A percentile compares a stretch with the other conserved stretches of the same genome.
phyloP scores from a whole-genome alignment of 2,113 vertebrate genomes.

The Amblyornis subalaris region DNA sequence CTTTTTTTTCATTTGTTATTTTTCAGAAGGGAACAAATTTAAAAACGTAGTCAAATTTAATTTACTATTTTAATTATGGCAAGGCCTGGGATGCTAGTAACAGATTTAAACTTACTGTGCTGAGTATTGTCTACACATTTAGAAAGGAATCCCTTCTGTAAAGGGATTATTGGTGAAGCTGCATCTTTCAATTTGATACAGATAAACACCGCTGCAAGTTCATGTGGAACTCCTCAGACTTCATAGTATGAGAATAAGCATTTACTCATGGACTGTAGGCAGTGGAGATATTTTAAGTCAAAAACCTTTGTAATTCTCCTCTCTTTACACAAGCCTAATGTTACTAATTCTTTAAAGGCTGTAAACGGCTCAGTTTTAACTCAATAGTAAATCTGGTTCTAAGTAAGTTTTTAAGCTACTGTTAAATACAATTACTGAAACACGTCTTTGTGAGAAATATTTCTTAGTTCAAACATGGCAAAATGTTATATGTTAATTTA shows the following conservation, averaged over 20 bases:
- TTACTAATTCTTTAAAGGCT: background rate
- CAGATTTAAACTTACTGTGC: background rate
- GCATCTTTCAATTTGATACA: background rate
- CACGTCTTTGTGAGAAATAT: background rate
- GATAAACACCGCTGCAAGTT: background rate
- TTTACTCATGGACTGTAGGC: background rate
- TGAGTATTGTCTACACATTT: background rate
- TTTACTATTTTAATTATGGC: background rate
- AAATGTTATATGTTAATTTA: background rate
- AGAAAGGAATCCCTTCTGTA: background rate
- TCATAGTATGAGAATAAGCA: background rate
- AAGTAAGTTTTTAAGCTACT: background rate
- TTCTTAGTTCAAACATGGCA: background rate
- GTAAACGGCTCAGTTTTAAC: background rate
- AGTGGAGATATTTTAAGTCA: background rate
- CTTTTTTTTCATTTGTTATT: background rate
- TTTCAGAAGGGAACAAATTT: background rate
- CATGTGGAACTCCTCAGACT: background rate
- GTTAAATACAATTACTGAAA: background rate
- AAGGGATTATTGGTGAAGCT: background rate
- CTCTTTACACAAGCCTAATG: background rate
- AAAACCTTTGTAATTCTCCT: background rate
- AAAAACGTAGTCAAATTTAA: background rate
- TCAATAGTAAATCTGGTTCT: background rate
- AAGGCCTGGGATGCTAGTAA: background rate